Conservation (phyloP, 2,888 invertebrate genomes). For the Aphidoletes aphidimyza region DNA sequence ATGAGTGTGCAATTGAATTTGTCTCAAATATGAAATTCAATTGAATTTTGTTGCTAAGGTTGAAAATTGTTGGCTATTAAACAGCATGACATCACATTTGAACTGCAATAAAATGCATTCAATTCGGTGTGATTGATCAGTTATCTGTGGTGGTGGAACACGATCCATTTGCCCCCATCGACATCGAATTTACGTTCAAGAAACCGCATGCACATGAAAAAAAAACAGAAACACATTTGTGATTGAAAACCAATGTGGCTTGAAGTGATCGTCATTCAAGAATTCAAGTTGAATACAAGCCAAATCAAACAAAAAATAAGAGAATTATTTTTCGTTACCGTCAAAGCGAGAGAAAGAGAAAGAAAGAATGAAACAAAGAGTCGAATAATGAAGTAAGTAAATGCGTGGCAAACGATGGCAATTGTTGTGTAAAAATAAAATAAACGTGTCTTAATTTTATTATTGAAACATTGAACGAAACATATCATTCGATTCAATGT, state of each 20-base stretch:
- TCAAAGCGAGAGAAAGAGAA: not conserved
- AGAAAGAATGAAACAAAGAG: not conserved
- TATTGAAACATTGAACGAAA: slow-evolving; percentile 43
- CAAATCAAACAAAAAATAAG: too few species aligned
- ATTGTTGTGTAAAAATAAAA: slow-evolving; percentile 27
- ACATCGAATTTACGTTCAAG: too few species aligned
- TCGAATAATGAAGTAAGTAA: not conserved
- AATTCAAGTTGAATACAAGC: too few species aligned
- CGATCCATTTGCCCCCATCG: not conserved
- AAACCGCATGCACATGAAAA: too few species aligned
- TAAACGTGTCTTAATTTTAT: slow-evolving; percentile 41
- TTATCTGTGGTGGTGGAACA: not conserved
- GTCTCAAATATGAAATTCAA: too few species aligned
- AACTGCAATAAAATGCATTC: not conserved
- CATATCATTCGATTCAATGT: not conserved
- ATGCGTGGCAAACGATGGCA: slow-evolving; percentile 32
- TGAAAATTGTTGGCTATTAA: not conserved
- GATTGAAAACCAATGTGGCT: too few species aligned
- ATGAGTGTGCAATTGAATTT: too few species aligned
- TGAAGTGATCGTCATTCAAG: too few species aligned
- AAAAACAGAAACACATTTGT: too few species aligned
- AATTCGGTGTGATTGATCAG: not conserved
- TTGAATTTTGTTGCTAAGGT: too few species aligned
- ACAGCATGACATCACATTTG: not conserved
- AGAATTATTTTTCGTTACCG: too few species aligned